Percentiles rank a stretch among this genome's conserved stretches.
These are phyloP conservation scores for Ophthalmolycus amberensis DNA, from an alignment of 2,113 vertebrate genomes.

Conservation along the genomic window DNA sequence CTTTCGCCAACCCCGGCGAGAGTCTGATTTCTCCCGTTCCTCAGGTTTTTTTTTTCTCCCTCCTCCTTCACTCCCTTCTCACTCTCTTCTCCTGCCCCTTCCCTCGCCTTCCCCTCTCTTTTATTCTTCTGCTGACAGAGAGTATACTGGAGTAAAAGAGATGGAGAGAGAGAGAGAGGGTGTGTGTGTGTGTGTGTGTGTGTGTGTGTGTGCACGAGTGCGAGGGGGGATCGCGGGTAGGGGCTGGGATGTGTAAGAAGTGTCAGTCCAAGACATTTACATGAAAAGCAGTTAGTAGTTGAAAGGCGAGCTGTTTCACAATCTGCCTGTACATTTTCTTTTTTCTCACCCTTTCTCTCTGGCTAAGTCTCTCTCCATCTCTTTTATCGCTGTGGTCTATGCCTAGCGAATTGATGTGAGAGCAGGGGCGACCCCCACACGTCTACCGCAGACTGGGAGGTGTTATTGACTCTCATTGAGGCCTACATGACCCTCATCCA, in stretches of 20 bases:
- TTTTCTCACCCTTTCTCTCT: constrained; percentile 75
- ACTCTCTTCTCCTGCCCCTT: constrained; percentile 66
- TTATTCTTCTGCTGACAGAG: constrained; percentile 87
- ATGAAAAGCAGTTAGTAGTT: constrained; percentile 97
- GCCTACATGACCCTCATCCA: constrained; percentile 89
- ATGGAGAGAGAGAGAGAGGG: constrained; percentile 66
- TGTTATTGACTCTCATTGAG: constrained; percentile 96
- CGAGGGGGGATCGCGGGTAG: constrained; percentile 17
- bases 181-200: constrained; percentile 15
- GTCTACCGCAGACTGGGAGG: constrained; percentile 88
- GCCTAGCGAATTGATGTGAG: constrained; percentile 91
- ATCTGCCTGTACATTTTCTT: constrained; percentile 95
- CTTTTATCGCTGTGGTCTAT: constrained; percentile 90
- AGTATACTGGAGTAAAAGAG: constrained; percentile 74
- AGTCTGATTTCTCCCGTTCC: constrained; percentile 92
- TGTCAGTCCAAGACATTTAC: constrained; percentile 98
- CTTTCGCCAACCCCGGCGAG: constrained; percentile 99
- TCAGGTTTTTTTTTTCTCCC: constrained; percentile 61
- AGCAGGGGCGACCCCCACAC: constrained; percentile 77
- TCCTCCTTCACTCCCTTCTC: constrained; percentile 80
- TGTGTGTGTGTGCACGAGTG: constrained; percentile 44
- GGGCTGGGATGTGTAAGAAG: constrained; percentile 94
- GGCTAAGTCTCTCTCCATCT: constrained; percentile 86
- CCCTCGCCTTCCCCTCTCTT: constrained; percentile 87
- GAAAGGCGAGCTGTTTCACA: constrained; percentile 95